Evolutionary conservation across 2,113 vertebrate genomes (phyloP).

Genomic region (Malaclemys terrapin): DNA sequence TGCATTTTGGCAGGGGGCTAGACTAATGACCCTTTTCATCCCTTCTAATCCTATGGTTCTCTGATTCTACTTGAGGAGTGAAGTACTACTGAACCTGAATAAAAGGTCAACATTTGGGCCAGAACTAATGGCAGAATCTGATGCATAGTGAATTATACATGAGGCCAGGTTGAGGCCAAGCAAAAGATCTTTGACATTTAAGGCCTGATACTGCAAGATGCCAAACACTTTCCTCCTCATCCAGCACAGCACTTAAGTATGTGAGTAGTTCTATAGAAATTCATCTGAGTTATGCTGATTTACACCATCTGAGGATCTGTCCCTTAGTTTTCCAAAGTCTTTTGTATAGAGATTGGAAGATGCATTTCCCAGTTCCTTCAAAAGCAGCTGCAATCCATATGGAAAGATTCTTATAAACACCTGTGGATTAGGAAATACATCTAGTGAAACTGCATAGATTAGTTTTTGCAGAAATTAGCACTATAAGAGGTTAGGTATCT

Average conservation of each 20-base stretch:
- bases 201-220: not conserved
- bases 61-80: not conserved
- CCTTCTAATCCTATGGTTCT: not conserved
- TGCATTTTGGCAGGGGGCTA: not conserved
- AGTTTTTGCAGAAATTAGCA: not conserved
- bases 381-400: not conserved
- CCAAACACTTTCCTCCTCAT: not conserved
- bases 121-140: not conserved
- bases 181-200: not conserved
- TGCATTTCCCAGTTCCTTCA: not conserved
- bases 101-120: not conserved
- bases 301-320: not conserved
- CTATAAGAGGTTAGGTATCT: not conserved
- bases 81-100: not conserved
- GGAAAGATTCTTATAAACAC: not conserved
- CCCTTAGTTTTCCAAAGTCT: not conserved
- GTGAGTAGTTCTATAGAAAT: rapidly evolving
- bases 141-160: not conserved
- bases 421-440: not conserved
- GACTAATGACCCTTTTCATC: not conserved
- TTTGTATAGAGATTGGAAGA: not conserved
- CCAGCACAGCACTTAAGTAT: not conserved
- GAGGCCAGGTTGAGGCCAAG: not conserved
- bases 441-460: not conserved
- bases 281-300: not conserved